Percentiles rank a stretch among this genome's conserved stretches.
Conservation (phyloP, 2,888 invertebrate genomes). For the Argyresthia goedartella region DNA sequence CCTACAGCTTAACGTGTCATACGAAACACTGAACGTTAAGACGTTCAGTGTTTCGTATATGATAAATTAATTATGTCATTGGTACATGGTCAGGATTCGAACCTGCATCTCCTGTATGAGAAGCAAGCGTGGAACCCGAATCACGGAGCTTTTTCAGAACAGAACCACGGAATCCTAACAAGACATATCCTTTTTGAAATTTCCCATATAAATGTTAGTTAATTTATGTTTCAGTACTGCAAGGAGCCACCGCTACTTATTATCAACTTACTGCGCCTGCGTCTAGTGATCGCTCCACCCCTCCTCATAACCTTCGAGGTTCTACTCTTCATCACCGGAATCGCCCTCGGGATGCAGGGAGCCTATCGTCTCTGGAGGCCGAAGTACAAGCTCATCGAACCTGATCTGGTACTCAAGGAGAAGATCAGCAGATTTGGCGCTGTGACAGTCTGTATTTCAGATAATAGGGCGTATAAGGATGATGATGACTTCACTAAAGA, state of each 20-base stretch:
- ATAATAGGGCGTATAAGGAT: slow-evolving; percentile 31
- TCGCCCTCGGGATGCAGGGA: slow-evolving; percentile 48
- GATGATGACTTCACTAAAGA: slow-evolving; percentile 41
- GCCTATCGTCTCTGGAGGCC: slow-evolving; percentile 41
- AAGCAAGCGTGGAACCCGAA: too few relatives aligned
- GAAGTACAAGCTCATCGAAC: slow-evolving; percentile 32
- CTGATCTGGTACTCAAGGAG: slow-evolving; percentile 13
- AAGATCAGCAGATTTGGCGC: slow-evolving; percentile 26
- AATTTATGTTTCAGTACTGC: slow-evolving; percentile 35
- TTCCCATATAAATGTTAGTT: neutral
- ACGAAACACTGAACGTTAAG: too few relatives aligned
- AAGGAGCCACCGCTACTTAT: slow-evolving; percentile 49
- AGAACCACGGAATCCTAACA: too few relatives aligned
- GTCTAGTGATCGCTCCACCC: slow-evolving; percentile 63
- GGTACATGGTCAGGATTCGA: too few relatives aligned
- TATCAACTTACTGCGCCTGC: slow-evolving; percentile 47
- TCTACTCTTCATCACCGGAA: slow-evolving; percentile 52
- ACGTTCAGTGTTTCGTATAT: too few relatives aligned
- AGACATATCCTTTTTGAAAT: too few relatives aligned
- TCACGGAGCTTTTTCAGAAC: too few relatives aligned
- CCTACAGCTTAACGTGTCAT: too few relatives aligned
- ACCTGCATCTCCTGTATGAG: too few relatives aligned
- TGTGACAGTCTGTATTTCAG: slow-evolving; percentile 31
- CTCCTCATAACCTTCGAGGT: slow-evolving; percentile 52
- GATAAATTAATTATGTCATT: too few relatives aligned